These are phyloP conservation scores for Prionace glauca DNA, from an alignment of 2,797 vertebrate species.

Conservation along the genomic window DNA sequence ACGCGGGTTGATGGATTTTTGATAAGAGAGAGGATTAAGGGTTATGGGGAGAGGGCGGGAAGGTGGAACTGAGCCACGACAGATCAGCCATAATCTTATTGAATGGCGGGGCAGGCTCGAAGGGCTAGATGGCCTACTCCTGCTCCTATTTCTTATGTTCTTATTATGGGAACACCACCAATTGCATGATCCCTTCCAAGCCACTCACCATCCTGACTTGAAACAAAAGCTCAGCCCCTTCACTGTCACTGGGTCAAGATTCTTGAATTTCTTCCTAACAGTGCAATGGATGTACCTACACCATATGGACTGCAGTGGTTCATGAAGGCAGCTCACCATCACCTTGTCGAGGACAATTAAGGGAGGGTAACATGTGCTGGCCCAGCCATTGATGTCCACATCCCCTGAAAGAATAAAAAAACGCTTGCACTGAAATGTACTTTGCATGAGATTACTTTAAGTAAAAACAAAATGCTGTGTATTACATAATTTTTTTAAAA, in stretches of 20 bases:
- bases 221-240: neutral
- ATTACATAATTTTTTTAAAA: neutral
- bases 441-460: constrained; percentile 22
- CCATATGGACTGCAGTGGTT: neutral
- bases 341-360: neutral
- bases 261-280: neutral
- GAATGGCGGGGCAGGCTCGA: too few species aligned
- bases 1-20: too few species aligned
- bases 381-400: neutral
- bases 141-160: too few species aligned
- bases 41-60: too few species aligned
- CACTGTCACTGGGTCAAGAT: neutral
- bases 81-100: too few species aligned
- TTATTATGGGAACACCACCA: neutral
- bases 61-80: too few species aligned
- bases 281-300: neutral
- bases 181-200: neutral
- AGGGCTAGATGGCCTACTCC: too few species aligned
- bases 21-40: too few species aligned
- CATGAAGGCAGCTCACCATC: neutral
- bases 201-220: neutral
- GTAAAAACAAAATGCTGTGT: neutral
- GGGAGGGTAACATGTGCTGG: neutral
- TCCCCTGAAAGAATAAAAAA: neutral
- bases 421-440: neutral